These are phyloP conservation scores for Eulemur coronatus DNA, from an alignment of 2,797 vertebrate genomes.

Conservation along the genomic window DNA sequence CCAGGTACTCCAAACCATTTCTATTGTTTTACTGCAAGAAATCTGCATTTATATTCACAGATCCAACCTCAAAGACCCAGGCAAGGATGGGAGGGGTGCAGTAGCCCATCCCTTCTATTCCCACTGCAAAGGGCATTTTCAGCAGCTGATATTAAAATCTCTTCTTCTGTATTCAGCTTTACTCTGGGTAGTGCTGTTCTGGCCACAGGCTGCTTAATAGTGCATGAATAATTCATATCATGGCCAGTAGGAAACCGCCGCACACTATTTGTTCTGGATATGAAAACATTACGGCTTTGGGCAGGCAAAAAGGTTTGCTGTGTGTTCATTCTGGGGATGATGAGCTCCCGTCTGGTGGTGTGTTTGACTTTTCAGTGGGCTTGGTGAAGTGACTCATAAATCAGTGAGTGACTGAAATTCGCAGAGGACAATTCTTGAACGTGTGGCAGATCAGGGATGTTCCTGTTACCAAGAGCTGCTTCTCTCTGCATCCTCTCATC, in stretches of 20 bases:
- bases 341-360: background rate
- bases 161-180: background rate
- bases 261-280: background rate
- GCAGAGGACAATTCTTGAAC: background rate
- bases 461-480: background rate
- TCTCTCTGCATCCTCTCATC: background rate
- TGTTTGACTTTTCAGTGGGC: background rate
- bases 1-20: background rate
- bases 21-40: background rate
- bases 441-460: background rate
- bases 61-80: background rate
- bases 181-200: background rate
- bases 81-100: background rate
- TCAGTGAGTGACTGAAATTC: background rate
- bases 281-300: background rate
- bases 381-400: background rate
- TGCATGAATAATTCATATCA: conserved; percentile 5
- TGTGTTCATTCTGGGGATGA: background rate
- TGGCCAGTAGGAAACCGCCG: background rate
- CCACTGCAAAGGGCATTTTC: background rate
- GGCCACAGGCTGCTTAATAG: conserved; percentile 42
- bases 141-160: background rate
- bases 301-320: background rate
- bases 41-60: background rate
- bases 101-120: background rate